A percentile compares a stretch with the other conserved stretches of the same genome.
phyloP scores from a whole-genome alignment of 2,113 vertebrate genomes.

The Myodes glareolus region DNA sequence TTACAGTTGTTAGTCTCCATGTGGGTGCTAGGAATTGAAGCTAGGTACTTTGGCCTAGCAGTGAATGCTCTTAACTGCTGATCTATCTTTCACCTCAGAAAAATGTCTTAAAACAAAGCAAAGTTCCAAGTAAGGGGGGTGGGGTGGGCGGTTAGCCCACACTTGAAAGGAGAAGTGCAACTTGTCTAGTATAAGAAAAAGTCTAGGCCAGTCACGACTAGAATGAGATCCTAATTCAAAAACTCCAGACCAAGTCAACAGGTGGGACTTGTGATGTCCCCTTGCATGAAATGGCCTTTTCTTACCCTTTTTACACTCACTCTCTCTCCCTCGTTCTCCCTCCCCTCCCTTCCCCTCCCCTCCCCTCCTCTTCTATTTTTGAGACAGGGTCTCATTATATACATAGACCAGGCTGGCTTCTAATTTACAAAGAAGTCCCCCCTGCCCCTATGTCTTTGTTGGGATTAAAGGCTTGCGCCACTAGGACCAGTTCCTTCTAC shows the following conservation, averaged over 20 bases:
- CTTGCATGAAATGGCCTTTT: neutral
- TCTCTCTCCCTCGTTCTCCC: neutral
- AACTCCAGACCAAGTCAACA: neutral
- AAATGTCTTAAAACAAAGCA: neutral
- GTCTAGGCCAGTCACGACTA: neutral
- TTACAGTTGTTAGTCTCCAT: neutral
- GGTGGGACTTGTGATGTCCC: neutral
- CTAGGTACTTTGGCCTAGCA: neutral
- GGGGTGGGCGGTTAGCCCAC: neutral
- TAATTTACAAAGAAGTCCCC: neutral
- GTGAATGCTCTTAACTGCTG: neutral
- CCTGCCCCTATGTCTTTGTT: neutral
- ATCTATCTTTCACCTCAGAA: neutral
- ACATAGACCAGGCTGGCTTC: neutral
- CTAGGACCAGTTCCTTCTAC: neutral
- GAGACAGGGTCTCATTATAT: neutral
- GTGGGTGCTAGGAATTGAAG: neutral
- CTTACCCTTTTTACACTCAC: neutral
- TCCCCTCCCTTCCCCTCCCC: neutral
- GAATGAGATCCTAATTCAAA: neutral
- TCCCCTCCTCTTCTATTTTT: no score
- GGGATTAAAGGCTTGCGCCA: neutral
- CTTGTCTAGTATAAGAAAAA: neutral
- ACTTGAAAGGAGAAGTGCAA: neutral
- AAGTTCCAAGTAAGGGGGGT: neutral